These are phyloP conservation scores for Hirtodrosophila alboralis DNA, from an alignment of 2,888 invertebrate genomes.

Conservation along the genomic window DNA sequence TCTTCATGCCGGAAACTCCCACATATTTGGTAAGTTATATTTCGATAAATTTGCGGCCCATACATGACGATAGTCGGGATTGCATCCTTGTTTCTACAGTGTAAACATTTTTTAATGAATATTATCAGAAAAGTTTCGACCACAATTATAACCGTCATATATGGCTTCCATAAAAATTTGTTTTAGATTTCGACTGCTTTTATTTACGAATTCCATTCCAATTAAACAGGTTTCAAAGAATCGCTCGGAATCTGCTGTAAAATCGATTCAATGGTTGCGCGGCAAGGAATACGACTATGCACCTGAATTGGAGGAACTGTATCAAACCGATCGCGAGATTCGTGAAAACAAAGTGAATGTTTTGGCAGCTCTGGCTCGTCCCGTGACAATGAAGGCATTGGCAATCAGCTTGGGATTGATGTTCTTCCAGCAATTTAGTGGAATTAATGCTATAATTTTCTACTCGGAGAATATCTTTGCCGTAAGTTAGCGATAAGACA, in stretches of 20 bases:
- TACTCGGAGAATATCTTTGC: conserved; percentile 90
- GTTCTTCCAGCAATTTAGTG: conserved; percentile 95
- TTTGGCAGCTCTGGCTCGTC: conserved; percentile 86
- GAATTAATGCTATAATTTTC: conserved; percentile 93
- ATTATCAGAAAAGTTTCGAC: too few relatives aligned
- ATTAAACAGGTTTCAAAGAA: conserved; percentile 84
- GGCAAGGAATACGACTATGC: conserved; percentile 89
- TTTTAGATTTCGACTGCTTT: neutral
- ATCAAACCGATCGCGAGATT: conserved; percentile 85
- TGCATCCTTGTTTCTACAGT: too few relatives aligned
- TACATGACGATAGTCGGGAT: too few relatives aligned
- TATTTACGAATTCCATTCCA: neutral
- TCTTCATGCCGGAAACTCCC: conserved; percentile 95
- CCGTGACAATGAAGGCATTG: conserved; percentile 87
- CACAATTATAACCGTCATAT: too few relatives aligned
- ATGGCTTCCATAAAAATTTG: too few relatives aligned
- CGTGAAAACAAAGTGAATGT: conserved; percentile 86
- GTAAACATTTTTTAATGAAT: too few relatives aligned
- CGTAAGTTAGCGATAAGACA: conserved; percentile 84
- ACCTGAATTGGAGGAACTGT: conserved; percentile 87
- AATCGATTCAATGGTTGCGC: conserved; percentile 89
- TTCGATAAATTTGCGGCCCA: too few relatives aligned
- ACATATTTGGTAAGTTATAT: conserved; percentile 86
- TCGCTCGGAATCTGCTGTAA: conserved; percentile 87
- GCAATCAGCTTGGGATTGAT: conserved; percentile 91